Conservation (phyloP, 2,888 invertebrate genomes). For the Rutpela maculata region DNA sequence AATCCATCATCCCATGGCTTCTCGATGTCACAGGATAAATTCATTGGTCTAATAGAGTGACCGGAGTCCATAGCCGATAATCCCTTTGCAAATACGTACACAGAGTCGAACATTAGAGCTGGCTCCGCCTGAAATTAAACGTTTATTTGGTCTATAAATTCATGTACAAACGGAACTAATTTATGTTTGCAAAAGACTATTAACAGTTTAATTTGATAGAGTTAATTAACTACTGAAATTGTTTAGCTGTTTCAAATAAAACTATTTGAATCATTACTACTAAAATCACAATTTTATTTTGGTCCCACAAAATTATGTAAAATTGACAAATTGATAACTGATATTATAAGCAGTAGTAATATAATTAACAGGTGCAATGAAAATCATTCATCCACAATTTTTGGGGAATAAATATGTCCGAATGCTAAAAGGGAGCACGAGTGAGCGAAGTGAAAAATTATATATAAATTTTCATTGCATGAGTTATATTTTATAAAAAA, state of each 20-base stretch:
- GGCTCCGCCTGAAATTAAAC: conserved; percentile 84
- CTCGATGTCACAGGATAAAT: conserved; percentile 89
- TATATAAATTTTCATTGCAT: too few relatives aligned
- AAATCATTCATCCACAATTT: too few relatives aligned
- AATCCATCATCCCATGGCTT: conserved; percentile 87
- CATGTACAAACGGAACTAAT: conserved; percentile 5
- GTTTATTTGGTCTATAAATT: conserved; percentile 27
- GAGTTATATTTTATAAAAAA: too few relatives aligned
- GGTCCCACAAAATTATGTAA: too few relatives aligned
- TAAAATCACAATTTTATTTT: not conserved
- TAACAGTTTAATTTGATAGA: not conserved
- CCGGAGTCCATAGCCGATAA: conserved; percentile 84
- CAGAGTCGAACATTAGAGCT: conserved; percentile 90
- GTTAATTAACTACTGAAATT: not conserved
- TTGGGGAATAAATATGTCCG: too few relatives aligned
- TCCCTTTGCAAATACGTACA: conserved; percentile 88
- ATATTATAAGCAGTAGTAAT: too few relatives aligned
- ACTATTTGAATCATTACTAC: not conserved
- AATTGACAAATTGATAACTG: too few relatives aligned
- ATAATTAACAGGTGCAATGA: too few relatives aligned
- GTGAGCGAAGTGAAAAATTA: too few relatives aligned
- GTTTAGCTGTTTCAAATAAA: not conserved
- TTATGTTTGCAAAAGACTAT: conserved; percentile 1
- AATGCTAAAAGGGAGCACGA: too few relatives aligned
- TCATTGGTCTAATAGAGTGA: conserved; percentile 81